These are phyloP conservation scores for Nixonia krombeini DNA, from an alignment of 1,140 invertebrate genomes.

Conservation along the genomic window DNA sequence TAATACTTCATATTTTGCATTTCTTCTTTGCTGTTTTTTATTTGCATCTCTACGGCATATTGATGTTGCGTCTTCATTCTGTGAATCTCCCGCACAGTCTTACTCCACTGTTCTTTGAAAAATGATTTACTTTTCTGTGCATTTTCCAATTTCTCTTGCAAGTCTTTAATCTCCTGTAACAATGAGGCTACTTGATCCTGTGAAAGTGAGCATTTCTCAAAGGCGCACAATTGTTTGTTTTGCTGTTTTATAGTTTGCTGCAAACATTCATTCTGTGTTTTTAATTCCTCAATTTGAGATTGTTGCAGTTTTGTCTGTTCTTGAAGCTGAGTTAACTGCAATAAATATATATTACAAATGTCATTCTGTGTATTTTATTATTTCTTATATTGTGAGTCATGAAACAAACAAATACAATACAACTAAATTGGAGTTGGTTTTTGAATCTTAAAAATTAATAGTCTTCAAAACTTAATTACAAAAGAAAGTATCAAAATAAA, in stretches of 20 bases:
- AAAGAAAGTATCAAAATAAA: no score
- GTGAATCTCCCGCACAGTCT: conserved; percentile 73
- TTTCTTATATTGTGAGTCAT: neutral
- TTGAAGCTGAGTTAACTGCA: conserved; percentile 55
- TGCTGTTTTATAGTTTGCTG: conserved; percentile 60
- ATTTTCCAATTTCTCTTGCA: conserved; percentile 74
- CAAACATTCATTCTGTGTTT: conserved; percentile 65
- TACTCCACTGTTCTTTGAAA: conserved; percentile 76
- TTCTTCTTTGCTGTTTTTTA: conserved; percentile 68
- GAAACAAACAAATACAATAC: no score
- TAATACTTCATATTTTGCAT: conserved; percentile 61
- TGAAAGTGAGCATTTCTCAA: conserved; percentile 64
- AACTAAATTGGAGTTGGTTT: no score
- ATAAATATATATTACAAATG: conserved; percentile 11
- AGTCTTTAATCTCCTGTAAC: conserved; percentile 68
- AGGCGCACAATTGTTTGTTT: conserved; percentile 57
- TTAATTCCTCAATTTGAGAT: conserved; percentile 58
- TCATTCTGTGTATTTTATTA: conserved; percentile 1
- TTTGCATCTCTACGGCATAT: conserved; percentile 64
- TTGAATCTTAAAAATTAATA: no score
- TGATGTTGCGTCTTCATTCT: conserved; percentile 68
- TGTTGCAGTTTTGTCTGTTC: conserved; percentile 57
- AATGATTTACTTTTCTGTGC: conserved; percentile 72
- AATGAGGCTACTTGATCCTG: conserved; percentile 68
- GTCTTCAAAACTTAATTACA: no score